Base-by-base conservation (phyloP, 1,140 invertebrate genomes). In the Oryzaephilus surinamensis region DNA sequence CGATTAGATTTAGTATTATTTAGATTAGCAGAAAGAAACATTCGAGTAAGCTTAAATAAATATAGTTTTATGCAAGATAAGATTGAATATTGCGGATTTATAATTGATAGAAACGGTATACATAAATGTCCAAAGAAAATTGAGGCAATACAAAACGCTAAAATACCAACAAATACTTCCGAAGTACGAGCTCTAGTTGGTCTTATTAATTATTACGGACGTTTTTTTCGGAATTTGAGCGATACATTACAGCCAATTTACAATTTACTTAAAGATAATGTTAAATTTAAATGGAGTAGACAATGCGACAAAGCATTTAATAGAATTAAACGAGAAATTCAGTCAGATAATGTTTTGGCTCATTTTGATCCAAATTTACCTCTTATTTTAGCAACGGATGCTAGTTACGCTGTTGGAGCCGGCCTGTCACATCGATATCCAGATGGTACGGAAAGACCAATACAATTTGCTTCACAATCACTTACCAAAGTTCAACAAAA, bases 101-200 rank as follows among this genome's bases (percentile, higher is more conserved):
- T 34, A 3, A 50, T 56, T 15, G 43, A 45, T 37, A 52, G 50
- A 32, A 24, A 51, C 19, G 54, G 56, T 0, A 27, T 57, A 19
- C 46, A 54, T 13, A 54, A 47, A 38, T 37, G 37, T 6, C 33
- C 38, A 11, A 32, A 44, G 4, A 54, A 54, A 41, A 32, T 54
- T 3, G 44, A 31, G 13, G 49, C 55, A n/a, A 61, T 70, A 3
- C n/a, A 43, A 35, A 54, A 63, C 15, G 41, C 60, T 4, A 38
- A 47, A 0, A 27, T 16, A 19, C 58, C 64, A 18, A 43, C 23
- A 36, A 61, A 56, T 48, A 40, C 60, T 8, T 50, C 43, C 0
- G 50, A 63, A 43, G 40, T 67, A 24, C 58, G 58, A 41, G 45
- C 57, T 0, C 57, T 57, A 41, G 20, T 61, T 19, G 57, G 59